Percentiles rank a stretch among this genome's conserved stretches.
Conservation (phyloP, 2,888 invertebrate species). For the Drosophila seclusa region DNA sequence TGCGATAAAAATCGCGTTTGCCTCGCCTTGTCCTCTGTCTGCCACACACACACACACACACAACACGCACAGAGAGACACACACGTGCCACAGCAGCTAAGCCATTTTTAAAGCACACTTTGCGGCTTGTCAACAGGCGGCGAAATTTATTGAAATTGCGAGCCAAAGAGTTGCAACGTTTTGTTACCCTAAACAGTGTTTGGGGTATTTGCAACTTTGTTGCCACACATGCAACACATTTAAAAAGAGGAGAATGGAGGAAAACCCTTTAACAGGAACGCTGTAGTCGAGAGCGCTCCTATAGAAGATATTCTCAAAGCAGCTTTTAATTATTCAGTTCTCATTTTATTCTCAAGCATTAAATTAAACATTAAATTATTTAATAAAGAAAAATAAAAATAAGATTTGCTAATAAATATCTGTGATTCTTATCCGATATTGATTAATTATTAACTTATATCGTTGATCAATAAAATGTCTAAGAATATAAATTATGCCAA, state of each 20-base stretch:
- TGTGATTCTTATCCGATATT: background rate
- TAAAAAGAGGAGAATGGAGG: background rate
- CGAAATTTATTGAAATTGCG: slow-evolving; percentile 78
- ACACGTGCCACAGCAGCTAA: slow-evolving; percentile 46
- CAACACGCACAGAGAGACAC: background rate
- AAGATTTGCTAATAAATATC: background rate
- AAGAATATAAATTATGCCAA: background rate
- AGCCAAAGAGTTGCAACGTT: slow-evolving; percentile 76
- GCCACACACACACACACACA: slow-evolving; percentile 29
- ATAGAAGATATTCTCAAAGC: background rate
- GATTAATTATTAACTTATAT: background rate
- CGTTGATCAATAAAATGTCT: background rate
- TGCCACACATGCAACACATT: background rate
- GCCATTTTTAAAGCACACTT: slow-evolving; percentile 76
- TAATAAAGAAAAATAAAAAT: too few relatives aligned
- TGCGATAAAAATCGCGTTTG: slow-evolving; percentile 84
- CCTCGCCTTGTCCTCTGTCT: slow-evolving; percentile 49
- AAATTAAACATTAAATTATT: background rate
- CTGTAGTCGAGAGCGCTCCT: background rate
- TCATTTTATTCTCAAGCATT: too few relatives aligned
- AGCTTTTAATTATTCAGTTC: background rate
- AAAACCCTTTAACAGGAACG: background rate
- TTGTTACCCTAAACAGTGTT: slow-evolving; percentile 8
- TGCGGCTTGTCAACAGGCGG: slow-evolving; percentile 81
- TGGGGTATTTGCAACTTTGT: background rate